Conservation (phyloP, 2,797 vertebrate species). For the Coregonus ussuriensis region DNA sequence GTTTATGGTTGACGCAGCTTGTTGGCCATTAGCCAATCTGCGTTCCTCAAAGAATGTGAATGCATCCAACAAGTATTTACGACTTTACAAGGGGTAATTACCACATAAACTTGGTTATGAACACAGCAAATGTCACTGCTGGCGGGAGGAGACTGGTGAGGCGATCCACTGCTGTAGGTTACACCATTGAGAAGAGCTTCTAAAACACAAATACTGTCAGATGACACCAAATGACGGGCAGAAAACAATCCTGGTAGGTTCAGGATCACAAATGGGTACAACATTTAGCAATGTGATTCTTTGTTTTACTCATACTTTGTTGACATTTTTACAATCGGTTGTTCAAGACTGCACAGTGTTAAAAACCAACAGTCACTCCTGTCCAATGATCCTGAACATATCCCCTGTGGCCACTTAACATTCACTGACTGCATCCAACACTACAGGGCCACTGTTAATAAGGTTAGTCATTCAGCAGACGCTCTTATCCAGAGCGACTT, state of each 20-base stretch:
- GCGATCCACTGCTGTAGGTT: not conserved
- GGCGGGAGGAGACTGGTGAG: not conserved
- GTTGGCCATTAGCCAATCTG: not conserved
- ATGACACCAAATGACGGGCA: not conserved
- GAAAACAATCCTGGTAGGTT: not conserved
- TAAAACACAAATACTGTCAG: conserved; percentile 27
- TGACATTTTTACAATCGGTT: not conserved
- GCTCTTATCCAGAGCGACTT: too few relatives aligned
- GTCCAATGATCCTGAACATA: conserved; percentile 20
- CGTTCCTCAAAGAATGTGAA: not conserved
- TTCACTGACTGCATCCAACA: not conserved
- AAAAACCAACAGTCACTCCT: not conserved
- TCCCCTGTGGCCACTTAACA: not conserved
- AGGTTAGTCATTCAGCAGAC: too few relatives aligned
- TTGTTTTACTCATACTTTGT: not conserved
- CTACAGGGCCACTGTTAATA: not conserved
- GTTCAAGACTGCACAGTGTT: conserved; percentile 26
- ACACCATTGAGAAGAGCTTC: conserved; percentile 9
- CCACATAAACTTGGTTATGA: too few relatives aligned
- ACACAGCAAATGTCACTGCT: too few relatives aligned
- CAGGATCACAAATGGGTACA: not conserved
- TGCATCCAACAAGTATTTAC: not conserved
- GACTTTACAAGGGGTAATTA: not conserved
- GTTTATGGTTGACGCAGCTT: too few relatives aligned
- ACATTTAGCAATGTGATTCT: not conserved